Evolutionary conservation across 2,888 invertebrate species (phyloP).

Genomic region (Limnephilus lunatus): DNA sequence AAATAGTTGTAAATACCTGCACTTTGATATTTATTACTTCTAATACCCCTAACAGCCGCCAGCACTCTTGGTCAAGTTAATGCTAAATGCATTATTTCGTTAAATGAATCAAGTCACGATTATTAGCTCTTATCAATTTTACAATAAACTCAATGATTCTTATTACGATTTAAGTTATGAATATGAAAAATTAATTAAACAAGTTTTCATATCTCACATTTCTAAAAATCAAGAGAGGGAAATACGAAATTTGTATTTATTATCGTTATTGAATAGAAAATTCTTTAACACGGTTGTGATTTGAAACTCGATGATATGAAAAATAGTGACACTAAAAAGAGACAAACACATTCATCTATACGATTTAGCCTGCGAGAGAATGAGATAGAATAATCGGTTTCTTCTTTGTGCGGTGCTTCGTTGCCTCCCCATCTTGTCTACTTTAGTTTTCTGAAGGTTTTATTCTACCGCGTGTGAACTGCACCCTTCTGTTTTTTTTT

Average conservation of each 20-base stretch:
- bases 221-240: neutral
- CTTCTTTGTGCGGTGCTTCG: too few species aligned
- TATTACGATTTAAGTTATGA: neutral
- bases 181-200: neutral
- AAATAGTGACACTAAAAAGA: too few species aligned
- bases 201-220: neutral
- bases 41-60: neutral
- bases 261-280: too few species aligned
- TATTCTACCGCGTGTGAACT: too few species aligned
- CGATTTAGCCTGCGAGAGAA: too few species aligned
- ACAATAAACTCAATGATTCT: conserved; percentile 21
- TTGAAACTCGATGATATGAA: too few species aligned
- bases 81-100: conserved; percentile 34
- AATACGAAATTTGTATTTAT: neutral
- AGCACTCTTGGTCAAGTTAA: neutral
- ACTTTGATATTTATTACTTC: conserved; percentile 7
- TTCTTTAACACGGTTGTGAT: too few species aligned
- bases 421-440: too few species aligned
- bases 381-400: too few species aligned
- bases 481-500: too few species aligned
- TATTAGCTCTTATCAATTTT: neutral
- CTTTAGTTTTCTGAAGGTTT: too few species aligned
- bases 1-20: conserved; percentile 31
- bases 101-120: conserved; percentile 41
- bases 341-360: too few species aligned